phyloP scores from a whole-genome alignment of 2,888 invertebrate genomes.

The Cotesia congregata region DNA sequence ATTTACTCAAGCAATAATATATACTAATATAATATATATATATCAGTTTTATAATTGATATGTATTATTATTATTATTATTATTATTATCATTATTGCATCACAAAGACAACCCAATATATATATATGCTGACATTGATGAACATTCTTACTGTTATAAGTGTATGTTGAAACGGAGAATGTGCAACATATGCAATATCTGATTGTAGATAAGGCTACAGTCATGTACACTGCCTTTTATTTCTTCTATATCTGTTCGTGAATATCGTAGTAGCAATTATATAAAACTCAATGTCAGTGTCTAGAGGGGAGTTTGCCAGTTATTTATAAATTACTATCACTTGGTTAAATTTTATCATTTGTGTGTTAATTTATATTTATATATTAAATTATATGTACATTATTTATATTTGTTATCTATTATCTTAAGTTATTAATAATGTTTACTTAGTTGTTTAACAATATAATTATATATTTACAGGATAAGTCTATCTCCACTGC shows the following conservation, averaged over 20 bases:
- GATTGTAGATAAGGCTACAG: conserved; percentile 61
- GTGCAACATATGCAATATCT: conserved; percentile 62
- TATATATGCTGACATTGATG: conserved; percentile 56
- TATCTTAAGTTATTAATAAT: background rate
- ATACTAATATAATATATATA: background rate
- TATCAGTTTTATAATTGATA: conserved; percentile 5
- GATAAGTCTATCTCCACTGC: conserved; percentile 68
- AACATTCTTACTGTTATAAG: conserved; percentile 60
- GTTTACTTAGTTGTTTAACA: background rate
- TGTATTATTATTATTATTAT: background rate
- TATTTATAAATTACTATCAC: conserved; percentile 14
- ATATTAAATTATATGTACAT: background rate
- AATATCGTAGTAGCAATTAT: conserved; percentile 53
- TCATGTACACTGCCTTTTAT: conserved; percentile 45
- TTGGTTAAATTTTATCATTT: background rate
- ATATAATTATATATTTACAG: conserved; percentile 48
- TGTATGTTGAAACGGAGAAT: conserved; percentile 66
- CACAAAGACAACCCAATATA: conserved; percentile 42
- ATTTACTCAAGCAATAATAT: background rate
- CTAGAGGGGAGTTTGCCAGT: conserved; percentile 2
- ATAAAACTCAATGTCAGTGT: conserved; percentile 39
- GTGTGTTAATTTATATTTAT: background rate
- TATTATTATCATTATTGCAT: conserved; percentile 23
- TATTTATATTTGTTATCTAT: background rate
- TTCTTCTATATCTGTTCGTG: conserved; percentile 48